Conservation (phyloP, 2,888 invertebrate species). For the Salticus scenicus region DNA sequence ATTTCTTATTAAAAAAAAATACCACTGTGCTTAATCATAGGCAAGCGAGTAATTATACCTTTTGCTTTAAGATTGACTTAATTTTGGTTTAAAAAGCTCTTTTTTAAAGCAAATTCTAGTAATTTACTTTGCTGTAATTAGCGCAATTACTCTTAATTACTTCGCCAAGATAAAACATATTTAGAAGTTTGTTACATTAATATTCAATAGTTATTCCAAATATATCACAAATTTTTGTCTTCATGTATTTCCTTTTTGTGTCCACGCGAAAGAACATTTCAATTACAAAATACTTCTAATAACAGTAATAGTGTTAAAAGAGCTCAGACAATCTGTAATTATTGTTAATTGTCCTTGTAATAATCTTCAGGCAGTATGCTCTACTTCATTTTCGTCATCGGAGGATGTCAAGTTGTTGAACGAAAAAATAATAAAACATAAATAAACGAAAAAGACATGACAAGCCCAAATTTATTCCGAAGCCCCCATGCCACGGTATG, state of each 20-base stretch:
- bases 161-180: not conserved
- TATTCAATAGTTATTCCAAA: not conserved
- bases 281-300: not conserved
- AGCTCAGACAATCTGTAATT: not conserved
- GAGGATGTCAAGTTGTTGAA: too few relatives aligned
- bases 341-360: not conserved
- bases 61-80: too few relatives aligned
- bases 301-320: conserved; percentile 1
- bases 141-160: not conserved
- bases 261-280: not conserved
- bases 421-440: too few relatives aligned
- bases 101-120: too few relatives aligned
- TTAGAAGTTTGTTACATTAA: not conserved
- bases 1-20: too few relatives aligned
- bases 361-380: too few relatives aligned
- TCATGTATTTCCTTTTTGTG: too few relatives aligned
- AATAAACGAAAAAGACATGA: not conserved
- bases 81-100: too few relatives aligned
- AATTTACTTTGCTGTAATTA: not conserved
- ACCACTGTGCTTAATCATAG: too few relatives aligned
- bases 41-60: too few relatives aligned
- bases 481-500: not conserved
- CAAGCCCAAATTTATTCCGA: not conserved
- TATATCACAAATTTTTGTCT: not conserved
- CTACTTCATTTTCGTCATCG: too few relatives aligned